Evolutionary conservation across 1,140 invertebrate species (phyloP), one percentile per base, ranked within the genome.

Genomic region (Zaprionus africanus): DNA sequence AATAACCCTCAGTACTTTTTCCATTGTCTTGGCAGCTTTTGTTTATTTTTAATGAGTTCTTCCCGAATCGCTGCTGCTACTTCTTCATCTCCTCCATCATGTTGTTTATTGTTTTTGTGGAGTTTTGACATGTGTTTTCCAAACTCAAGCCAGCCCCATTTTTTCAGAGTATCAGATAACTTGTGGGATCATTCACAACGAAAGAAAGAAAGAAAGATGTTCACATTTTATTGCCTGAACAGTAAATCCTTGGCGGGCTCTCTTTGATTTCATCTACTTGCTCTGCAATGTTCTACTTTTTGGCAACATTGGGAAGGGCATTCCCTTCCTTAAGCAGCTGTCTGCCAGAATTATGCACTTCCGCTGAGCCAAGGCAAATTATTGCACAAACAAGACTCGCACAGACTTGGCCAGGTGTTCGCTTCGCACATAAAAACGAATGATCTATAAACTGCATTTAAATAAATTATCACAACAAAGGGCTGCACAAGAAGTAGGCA

Each of bases 391-490:
- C 34, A 73, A 22, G 22, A 57, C 28, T 24, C 24, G 36, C 15
- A 34, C 31, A 19, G 41, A n/a, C 24, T 53, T 61, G 28, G 53
- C 80, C 82, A 85, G 79, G 83, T 87, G 80, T 80, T 59, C 43
- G 43, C 15, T 56, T 26, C 13, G 17, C 34, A 57, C 36, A 61
- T 57, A 43, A 56, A 57, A 38, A 13, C 38, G 66, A 57, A 65
- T 62, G 64, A 78, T 88, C 73, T 83, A 81, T 81, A 81, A 83
- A 81, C 63, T 83, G 77, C 80, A 86, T 86, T 86, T 88, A 77
- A 80, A 88, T 86, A 88, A 88, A 87, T 83, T 71, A 77, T 83
- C 68, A 77, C 80, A 87, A 71, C 72, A 74, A 83, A 86, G 62
- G 56, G 66, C 13, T 41, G 28, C 1, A 22, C 2, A 26, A 38